Percentiles rank a stretch among this genome's conserved stretches.
Conservation (phyloP, 2,113 vertebrate species). For the Petromus typicus region DNA sequence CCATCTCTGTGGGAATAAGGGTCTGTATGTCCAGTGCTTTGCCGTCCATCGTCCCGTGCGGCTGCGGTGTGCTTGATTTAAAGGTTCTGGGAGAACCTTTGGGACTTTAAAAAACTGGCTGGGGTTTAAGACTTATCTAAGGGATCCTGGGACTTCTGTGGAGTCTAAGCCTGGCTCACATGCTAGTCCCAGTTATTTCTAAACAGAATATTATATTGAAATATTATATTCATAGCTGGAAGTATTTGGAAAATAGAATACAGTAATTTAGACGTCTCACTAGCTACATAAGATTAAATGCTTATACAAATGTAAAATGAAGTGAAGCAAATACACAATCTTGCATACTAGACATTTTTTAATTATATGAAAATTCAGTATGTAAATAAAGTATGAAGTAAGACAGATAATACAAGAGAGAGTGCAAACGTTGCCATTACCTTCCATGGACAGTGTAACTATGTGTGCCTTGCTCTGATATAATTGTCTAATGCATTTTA, state of each 20-base stretch:
- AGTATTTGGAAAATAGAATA: conserved; percentile 12
- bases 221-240: conserved; percentile 2
- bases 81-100: conserved; percentile 35
- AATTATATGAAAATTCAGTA: not conserved
- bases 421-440: not conserved
- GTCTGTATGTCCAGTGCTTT: not conserved
- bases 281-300: conserved; percentile 7
- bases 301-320: not conserved
- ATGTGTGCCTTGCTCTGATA: not conserved
- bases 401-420: not conserved
- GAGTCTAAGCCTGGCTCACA: not conserved
- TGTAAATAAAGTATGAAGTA: not conserved
- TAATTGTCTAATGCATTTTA: too few species aligned
- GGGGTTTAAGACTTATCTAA: conserved; percentile 28
- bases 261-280: conserved; percentile 29
- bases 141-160: not conserved
- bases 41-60: not conserved
- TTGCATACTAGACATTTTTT: not conserved
- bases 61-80: conserved; percentile 52
- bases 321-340: not conserved
- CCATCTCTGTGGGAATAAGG: not conserved
- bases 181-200: conserved; percentile 1
- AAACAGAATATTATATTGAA: not conserved
- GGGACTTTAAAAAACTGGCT: conserved; percentile 53
- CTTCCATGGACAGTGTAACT: not conserved